phyloP scores from a whole-genome alignment of 2,797 vertebrate species.

The Alectoris magna region DNA sequence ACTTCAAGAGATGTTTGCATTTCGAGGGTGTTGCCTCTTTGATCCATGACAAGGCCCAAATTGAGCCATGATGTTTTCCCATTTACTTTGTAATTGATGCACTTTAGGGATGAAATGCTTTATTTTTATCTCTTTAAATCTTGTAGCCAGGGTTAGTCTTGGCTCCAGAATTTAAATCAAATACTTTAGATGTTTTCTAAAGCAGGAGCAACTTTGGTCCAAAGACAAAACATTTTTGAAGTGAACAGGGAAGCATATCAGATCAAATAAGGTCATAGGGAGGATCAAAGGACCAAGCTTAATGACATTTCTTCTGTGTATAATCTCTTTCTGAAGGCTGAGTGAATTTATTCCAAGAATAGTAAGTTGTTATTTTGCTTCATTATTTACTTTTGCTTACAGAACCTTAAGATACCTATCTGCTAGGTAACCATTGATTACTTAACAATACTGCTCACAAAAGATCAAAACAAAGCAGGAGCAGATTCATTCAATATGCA shows the following conservation, averaged over 20 bases:
- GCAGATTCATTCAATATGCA: background rate
- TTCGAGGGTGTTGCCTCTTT: background rate
- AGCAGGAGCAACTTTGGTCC: background rate
- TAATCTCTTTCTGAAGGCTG: background rate
- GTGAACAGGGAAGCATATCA: background rate
- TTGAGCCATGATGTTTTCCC: background rate
- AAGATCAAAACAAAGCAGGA: background rate
- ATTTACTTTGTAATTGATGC: background rate
- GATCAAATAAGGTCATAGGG: background rate
- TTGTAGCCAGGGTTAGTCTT: background rate
- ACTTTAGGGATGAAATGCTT: background rate
- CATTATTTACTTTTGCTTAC: background rate
- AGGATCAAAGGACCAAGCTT: background rate
- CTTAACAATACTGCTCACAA: background rate
- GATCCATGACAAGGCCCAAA: background rate
- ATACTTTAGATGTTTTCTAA: background rate
- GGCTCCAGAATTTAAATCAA: conserved; percentile 4
- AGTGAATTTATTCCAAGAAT: background rate
- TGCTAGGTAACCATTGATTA: background rate
- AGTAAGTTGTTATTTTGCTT: background rate
- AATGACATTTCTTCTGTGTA: background rate
- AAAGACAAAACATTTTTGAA: background rate
- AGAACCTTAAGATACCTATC: background rate
- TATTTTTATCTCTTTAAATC: background rate
- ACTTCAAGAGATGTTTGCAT: conserved; percentile 27